A percentile compares a stretch with the other conserved stretches of the same genome.
phyloP scores from a whole-genome alignment of 2,113 vertebrate species.

The Pomatostomus ruficeps region DNA sequence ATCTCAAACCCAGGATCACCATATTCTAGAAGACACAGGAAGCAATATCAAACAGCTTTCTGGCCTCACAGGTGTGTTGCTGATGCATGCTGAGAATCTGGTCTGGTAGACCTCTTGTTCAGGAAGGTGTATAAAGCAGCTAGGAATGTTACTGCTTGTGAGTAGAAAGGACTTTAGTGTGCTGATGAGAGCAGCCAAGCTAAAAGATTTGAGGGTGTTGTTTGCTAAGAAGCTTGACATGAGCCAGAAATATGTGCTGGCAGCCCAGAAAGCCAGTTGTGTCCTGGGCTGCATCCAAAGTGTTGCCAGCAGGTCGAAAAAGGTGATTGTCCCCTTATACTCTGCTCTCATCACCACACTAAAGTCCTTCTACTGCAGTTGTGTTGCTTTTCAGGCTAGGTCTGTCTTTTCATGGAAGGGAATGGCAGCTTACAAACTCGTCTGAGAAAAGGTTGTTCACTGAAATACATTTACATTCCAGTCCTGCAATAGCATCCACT shows the following conservation, averaged over 20 bases:
- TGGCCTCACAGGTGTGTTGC: background rate
- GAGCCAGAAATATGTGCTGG: background rate
- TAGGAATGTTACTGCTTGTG: background rate
- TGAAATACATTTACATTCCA: background rate
- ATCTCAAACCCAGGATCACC: background rate
- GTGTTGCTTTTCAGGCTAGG: background rate
- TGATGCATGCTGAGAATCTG: background rate
- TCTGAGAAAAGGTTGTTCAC: background rate
- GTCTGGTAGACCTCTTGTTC: background rate
- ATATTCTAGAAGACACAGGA: background rate
- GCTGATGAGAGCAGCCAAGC: background rate
- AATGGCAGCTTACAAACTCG: background rate
- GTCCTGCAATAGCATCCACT: background rate
- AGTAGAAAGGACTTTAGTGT: background rate
- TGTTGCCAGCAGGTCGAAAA: accelerated
- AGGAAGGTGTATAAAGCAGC: background rate
- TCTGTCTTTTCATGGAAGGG: background rate
- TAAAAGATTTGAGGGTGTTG: background rate
- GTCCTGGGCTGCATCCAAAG: background rate
- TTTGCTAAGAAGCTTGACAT: background rate
- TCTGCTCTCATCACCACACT: background rate
- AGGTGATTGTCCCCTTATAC: background rate
- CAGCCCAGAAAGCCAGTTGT: background rate
- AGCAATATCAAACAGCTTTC: background rate
- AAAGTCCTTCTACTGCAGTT: background rate